A percentile compares a stretch with the other conserved stretches of the same genome.
phyloP scores from a whole-genome alignment of 2,888 invertebrate genomes.

The Heliconius hortense region DNA sequence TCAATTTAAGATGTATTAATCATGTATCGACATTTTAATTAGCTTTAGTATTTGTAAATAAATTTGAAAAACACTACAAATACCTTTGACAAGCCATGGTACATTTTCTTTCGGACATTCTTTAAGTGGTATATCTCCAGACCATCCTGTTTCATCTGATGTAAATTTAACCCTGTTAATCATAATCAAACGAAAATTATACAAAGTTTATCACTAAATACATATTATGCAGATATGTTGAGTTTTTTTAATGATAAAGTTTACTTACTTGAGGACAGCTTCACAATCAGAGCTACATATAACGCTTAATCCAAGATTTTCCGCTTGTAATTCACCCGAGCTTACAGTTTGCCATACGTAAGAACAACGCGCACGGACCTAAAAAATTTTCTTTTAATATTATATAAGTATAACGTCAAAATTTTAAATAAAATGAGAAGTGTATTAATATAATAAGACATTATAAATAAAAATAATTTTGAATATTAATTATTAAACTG shows the following conservation, averaged over 20 bases:
- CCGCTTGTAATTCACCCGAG: slow-evolving; percentile 59
- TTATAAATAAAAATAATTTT: no score
- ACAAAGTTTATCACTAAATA: no score
- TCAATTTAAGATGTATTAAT: background rate
- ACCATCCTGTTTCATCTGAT: slow-evolving; percentile 84
- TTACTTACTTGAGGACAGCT: slow-evolving; percentile 63
- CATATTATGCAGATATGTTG: background rate
- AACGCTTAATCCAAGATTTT: slow-evolving; percentile 59
- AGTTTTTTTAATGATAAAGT: background rate
- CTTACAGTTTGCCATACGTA: slow-evolving; percentile 56
- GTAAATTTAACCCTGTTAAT: slow-evolving; percentile 79
- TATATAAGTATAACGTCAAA: no score
- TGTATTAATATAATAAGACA: no score
- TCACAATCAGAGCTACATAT: slow-evolving; percentile 58
- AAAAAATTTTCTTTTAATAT: background rate
- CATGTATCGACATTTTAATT: background rate
- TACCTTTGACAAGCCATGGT: slow-evolving; percentile 92
- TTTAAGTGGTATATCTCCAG: slow-evolving; percentile 89
- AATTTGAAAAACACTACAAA: background rate
- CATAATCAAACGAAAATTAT: slow-evolving; percentile 10
- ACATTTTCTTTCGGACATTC: slow-evolving; percentile 87
- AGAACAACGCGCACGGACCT: slow-evolving; percentile 56
- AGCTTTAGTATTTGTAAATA: background rate
- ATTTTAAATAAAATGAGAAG: no score
- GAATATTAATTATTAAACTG: background rate